Evolutionary conservation across 2,888 invertebrate species (phyloP), one percentile per base, ranked within the genome.

Genomic region (Ochropacha duplaris): DNA sequence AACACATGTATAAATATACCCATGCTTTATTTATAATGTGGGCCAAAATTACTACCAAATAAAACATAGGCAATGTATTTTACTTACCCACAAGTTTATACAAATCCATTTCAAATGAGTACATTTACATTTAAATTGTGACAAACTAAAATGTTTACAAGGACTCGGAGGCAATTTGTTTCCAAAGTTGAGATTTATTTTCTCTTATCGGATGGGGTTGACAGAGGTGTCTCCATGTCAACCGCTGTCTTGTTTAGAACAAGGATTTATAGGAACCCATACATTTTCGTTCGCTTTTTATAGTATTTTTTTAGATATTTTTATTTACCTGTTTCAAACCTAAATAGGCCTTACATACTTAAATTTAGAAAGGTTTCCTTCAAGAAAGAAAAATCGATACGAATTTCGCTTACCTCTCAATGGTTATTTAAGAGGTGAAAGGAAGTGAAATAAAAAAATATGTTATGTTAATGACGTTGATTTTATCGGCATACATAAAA

Each of bases 111-210:
- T 5, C 12, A 12, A 31, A 31, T 12, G 6, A 31, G 2, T 44
- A 19, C 1, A 16, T 44, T 44, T 19, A 39, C 39, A n/a, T 39
- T 16, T 1, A 44, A 44, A 44, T 9, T 16, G 16, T 44, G 9
- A 9, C 16, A 19, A 19, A 19, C 44, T 44, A 44, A 44, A 44
- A 44, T 50, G 19, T 50, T 50, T 50, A 14, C 26, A 22, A 50
- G 50, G 50, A 11, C 24, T 50, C 8, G 12, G 28, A 11, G 19
- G 19, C 31, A 4, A 52, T 19, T 52, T 19, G 22, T 22, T 34
- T 52, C 31, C 22, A 52, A 16, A 52, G 22, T 52, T 22, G 52
- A 28, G 11, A 52, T 52, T 31, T 52, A 52, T 52, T 52, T 52
- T 19, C 31, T 52, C 51, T 16, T 51, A 51, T 51, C 51, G 5